A percentile compares a stretch with the other conserved stretches of the same genome.
Conservation (phyloP, 2,888 invertebrate species). For the Melanotus villosus region DNA sequence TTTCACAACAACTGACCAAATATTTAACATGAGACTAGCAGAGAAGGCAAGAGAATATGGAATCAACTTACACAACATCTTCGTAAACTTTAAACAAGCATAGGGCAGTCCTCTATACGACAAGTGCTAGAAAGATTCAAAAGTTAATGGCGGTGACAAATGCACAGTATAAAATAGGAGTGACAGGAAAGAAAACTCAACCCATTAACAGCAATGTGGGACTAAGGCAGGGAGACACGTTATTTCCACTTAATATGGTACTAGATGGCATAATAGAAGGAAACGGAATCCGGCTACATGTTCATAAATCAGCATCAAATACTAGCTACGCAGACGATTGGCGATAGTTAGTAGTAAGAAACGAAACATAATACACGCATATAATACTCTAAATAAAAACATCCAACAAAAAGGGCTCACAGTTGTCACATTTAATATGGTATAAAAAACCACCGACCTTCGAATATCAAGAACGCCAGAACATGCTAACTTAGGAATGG, state of each 20-base stretch:
- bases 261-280: background rate
- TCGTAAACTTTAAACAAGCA: slow-evolving; percentile 1
- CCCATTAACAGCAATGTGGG: background rate
- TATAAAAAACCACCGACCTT: background rate
- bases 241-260: background rate
- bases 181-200: background rate
- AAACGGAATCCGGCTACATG: background rate
- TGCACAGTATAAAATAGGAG: background rate
- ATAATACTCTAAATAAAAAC: background rate
- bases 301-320: background rate
- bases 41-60: background rate
- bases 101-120: background rate
- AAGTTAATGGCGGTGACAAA: background rate
- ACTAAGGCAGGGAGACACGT: background rate
- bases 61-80: background rate
- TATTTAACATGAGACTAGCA: background rate
- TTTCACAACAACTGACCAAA: background rate
- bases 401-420: background rate
- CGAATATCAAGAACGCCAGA: slow-evolving; percentile 1
- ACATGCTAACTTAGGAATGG: background rate
- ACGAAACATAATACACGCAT: background rate
- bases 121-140: background rate
- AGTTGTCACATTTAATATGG: slow-evolving; percentile 1
- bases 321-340: background rate
- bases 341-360: background rate